phyloP scores from a whole-genome alignment of 2,113 vertebrate species.

The Cricetomys ansorgei region DNA sequence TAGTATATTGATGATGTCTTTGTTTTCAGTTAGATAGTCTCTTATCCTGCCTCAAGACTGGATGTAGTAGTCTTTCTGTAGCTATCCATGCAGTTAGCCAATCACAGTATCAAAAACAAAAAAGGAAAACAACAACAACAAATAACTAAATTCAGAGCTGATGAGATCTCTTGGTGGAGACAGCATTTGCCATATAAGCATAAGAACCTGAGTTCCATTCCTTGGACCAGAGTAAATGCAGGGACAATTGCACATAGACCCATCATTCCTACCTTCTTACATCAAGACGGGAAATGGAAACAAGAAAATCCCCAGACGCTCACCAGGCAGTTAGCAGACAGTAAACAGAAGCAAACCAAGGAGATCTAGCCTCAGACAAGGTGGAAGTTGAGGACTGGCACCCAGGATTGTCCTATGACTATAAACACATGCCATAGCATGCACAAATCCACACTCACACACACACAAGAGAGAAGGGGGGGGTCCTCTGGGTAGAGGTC shows the following conservation, averaged over 20 bases:
- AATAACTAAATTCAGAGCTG: not conserved
- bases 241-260: not conserved
- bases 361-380: not conserved
- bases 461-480: too few species aligned
- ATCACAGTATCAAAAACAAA: not conserved
- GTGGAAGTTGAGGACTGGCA: not conserved
- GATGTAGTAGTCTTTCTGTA: not conserved
- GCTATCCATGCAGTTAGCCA: not conserved
- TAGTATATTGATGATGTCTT: fast-evolving
- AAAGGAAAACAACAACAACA: not conserved
- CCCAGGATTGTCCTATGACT: not conserved
- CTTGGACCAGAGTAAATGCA: not conserved
- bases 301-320: not conserved
- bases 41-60: not conserved
- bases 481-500: not conserved
- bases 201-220: not conserved
- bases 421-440: too few species aligned
- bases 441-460: not conserved
- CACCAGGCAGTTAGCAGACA: not conserved
- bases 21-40: not conserved
- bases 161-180: not conserved
- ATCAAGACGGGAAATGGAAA: not conserved
- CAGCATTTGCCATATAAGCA: not conserved
- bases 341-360: not conserved
- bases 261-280: too few species aligned